Base-by-base conservation (phyloP, 2,888 invertebrate species). In the Tortrix viridana region DNA sequence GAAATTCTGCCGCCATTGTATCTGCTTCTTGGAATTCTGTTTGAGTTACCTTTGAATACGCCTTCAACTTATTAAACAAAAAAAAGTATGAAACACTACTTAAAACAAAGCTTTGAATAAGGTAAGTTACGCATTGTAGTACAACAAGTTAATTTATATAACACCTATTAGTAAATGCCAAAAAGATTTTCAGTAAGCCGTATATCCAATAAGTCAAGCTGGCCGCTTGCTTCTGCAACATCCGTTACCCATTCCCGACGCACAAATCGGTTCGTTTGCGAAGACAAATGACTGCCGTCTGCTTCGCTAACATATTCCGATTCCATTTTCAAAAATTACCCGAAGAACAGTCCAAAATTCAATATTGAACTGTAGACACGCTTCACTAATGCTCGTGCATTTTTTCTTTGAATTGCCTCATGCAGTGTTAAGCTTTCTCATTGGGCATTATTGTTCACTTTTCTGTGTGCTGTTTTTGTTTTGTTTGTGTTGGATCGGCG, bases 251-350 rank as follows among this genome's bases (percentile, higher is more conserved):
- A 83, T 85, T 84, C 82, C 82, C 82, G 81, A 89, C 90, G 89
- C 90, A 87, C 89, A 86, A 85, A 88, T 89, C 90, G 89, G 85
- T 89, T 86, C 88, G 85, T 91, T 92, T 90, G 88, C 84, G 77
- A 88, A 92, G 91, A 92, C 84, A 89, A 91, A 92, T 91, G 85
- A 84, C 75, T 71, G 68, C 80, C 76, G 84, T 81, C 84, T 85
- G 79, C 81, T 74, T 74, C 77, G 78, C 75, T 79, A 79, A 80
- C 80, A 77, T 77, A 84, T 84, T 81, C 76, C 75, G 75, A 77
- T 82, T 82, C 82, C 80, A 84, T 86, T 88, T 87, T 81, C 81
- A 83, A 88, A 89, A 89, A 88, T 87, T 80, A 83, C 84, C 79
- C 70, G 75, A 78, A 86, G 87, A 86, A 82, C 80, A 82, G 80